Base-by-base conservation (phyloP, 2,113 vertebrate genomes). In the Apeltes quadracus region DNA sequence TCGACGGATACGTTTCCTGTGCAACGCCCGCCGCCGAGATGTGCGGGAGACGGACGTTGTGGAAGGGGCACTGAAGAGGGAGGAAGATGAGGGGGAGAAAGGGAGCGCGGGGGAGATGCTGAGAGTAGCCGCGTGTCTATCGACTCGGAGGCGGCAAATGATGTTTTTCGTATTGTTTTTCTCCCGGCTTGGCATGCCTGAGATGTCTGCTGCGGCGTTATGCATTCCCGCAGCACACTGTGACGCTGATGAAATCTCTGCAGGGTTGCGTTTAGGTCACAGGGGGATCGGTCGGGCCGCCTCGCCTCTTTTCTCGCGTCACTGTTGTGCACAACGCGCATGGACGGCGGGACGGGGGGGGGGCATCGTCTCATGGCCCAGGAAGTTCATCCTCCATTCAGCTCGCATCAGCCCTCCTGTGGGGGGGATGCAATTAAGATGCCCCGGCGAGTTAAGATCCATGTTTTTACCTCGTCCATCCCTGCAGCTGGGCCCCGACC, bases 371-470 rank as follows among this genome's bases (percentile, higher is more conserved):
- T n/a, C n/a, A n/a, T n/a, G n/a, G 74, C 84, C 81, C 72, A 77
- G 79, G 72, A 87, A 87, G 88, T 90, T 93, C 83, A 91, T 92
- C 89, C 89, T 90, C 87, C 77, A 92, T 88, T 89, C 89, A 76
- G 72, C 79, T 88, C 89, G 84, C 89, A 88, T 90, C 90, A 89
- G 84, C 69, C 82, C 46, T 87, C 86, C 87, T 82, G 84, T 77
- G 80, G 87, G 84, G 83, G 41, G 80, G 75, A 87, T 74, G 84
- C 84, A 91, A 90, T 91, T 91, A 91, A 88, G 87, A 90, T 88
- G 90, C 87, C 86, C 74, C 39, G 77, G 82, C 70, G 82, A 89
- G 86, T 90, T 88, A 91, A 87, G 81, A 85, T 86, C 87, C 69
- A 80, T 77, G 84, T 84, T 51, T 79, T 76, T 70, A 79, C 61